Evolutionary conservation across 2,797 vertebrate species (phyloP), one percentile per base, ranked within the genome.

Genomic region (Schizothorax lantsangensis): DNA sequence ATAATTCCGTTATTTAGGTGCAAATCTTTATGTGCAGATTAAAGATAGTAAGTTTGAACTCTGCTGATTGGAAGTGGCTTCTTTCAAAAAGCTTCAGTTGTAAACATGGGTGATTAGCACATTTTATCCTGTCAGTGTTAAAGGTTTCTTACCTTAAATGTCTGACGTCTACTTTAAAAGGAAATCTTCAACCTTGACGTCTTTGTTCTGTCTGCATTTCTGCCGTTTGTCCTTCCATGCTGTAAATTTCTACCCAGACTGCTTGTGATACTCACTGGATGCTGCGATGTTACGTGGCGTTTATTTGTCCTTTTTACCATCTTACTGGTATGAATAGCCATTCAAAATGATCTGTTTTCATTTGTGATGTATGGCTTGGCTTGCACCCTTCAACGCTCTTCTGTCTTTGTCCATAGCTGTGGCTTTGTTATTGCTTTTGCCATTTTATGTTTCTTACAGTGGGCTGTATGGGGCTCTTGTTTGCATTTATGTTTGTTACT

Each of bases 281-380:
- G 59, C 74, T 85, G 68, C 62, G 52, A 79, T 62, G 62, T 80
- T 38, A 85, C n/a, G 49, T 52, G 8, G 75, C 47, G 81, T 83
- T 71, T 79, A 54, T 72, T 80, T 62, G 26, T 85, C 19, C 14
- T 45, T 72, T 84, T 80, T 71, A 38, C 26, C 79, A 38, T 72
- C 66, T 54, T 83, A 52, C 45, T 40, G 64, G 9, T 52, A 52
- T 54, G 33, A 83, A 26, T 40, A 57, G 68, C 21, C 73, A 59
- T 71, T 80, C 84, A 62, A 57, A 80, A 80, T 49, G 7, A 49
- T 84, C 68, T 40, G 84, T 81, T 81, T 75, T 86, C 78, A 81
- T 81, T 52, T 81, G 85, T 86, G 57, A 86, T 68, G 69, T 81
- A 62, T 66, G 68, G 75, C 69, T 81, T 81, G 69, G 79, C 85